Base-by-base conservation (phyloP, 2,888 invertebrate genomes). In the Amblyteles armatorius region DNA sequence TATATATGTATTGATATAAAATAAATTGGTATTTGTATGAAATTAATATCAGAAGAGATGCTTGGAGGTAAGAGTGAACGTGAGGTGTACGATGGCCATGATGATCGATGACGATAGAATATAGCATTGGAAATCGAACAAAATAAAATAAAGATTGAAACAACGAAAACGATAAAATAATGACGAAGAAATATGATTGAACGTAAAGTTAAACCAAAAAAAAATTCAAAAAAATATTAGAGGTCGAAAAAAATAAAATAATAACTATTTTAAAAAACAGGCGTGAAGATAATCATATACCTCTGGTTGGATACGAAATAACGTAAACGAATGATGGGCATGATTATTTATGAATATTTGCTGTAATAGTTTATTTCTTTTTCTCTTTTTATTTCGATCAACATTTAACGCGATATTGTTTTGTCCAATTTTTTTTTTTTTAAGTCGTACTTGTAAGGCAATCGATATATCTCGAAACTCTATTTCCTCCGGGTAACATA, bases 61-160 rank as follows among this genome's bases (percentile, higher is more conserved):
- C 80, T 79, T 82, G 81, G 79, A 87, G 77, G 79, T 80, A 79
- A 67, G 77, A 79, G 86, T 84, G 80, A 85, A 77, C 81, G 83
- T 82, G 85, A 82, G 78, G 84, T 82, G 85, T 82, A 84, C 83
- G 81, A 88, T 88, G 87, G 87, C 86, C 84, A 85, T 89, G 88
- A 89, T 87, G 72, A 88, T 88, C 87, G 87, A 87, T 89, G 87
- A 87, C 84, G 86, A 89, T 88, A 89, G 89, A 89, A 89, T 82
- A 89, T 90, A 89, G 88, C 83, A 88, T 88, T 90, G 88, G 90
- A 88, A 88, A 90, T 90, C 88, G 88, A 91, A 91, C 90, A 88
- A 88, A 88, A 90, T 88, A 84, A 89, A 88, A 87, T 79, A 76
- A 77, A 83, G 68, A 74, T 80, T 55, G 72, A 71, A 86, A 84